A percentile compares a stretch with the other conserved stretches of the same genome.
phyloP scores from a whole-genome alignment of 2,888 invertebrate species.

The Hypolimnas misippus region DNA sequence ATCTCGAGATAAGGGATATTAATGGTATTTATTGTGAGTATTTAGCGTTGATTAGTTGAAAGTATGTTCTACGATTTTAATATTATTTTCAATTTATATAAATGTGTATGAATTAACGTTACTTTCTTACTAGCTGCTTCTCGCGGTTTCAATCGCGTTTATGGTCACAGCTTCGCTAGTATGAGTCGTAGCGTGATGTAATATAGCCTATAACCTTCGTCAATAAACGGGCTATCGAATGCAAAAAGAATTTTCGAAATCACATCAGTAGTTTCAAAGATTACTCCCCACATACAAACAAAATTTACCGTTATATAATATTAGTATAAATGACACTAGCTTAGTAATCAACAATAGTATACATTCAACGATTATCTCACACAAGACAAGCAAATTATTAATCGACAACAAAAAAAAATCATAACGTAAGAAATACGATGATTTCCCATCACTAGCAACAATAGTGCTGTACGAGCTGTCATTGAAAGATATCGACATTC shows the following conservation, averaged over 20 bases:
- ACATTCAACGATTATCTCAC: not conserved
- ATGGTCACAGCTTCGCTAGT: too few relatives aligned
- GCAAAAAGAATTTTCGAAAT: too few relatives aligned
- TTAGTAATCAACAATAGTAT: not conserved
- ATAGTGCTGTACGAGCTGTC: constrained; percentile 45
- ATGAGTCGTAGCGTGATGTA: too few relatives aligned
- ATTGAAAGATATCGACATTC: constrained; percentile 48
- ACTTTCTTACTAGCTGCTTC: too few relatives aligned
- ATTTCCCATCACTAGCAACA: constrained; percentile 20
- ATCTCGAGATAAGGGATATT: constrained; percentile 30
- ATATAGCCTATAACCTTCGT: too few relatives aligned
- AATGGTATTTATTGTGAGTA: constrained; percentile 14
- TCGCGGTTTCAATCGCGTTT: too few relatives aligned
- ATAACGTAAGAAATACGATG: constrained; percentile 8
- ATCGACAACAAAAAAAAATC: constrained; percentile 12
- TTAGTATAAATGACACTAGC: not conserved
- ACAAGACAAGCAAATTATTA: not conserved
- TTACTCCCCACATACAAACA: too few relatives aligned
- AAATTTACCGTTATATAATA: too few relatives aligned
- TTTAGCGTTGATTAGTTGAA: constrained; percentile 8
- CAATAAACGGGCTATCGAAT: too few relatives aligned
- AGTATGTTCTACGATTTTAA: not conserved
- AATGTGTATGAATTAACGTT: not conserved
- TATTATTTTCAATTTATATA: not conserved
- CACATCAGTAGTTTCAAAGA: too few relatives aligned